A percentile compares a stretch with the other conserved stretches of the same genome.
phyloP scores from a whole-genome alignment of 2,113 vertebrate species.

The Antigone vipio region DNA sequence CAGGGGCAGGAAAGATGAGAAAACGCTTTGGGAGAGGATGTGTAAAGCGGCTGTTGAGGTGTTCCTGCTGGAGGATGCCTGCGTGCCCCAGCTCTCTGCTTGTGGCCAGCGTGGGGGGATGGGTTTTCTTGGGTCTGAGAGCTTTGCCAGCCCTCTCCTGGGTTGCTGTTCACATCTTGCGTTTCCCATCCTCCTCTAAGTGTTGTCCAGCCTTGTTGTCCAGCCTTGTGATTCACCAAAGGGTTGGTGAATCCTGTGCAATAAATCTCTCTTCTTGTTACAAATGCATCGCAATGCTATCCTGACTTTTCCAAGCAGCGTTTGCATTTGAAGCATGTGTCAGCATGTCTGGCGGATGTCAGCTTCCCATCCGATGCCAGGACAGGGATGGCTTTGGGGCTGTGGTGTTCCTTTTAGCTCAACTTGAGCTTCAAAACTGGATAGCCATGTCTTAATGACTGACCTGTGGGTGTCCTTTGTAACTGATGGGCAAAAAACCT shows the following conservation, averaged over 20 bases:
- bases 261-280: not conserved
- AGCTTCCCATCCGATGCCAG: not conserved
- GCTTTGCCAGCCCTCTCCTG: not conserved
- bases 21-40: not conserved
- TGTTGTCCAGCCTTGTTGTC: not conserved
- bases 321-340: not conserved
- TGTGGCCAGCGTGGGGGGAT: not conserved
- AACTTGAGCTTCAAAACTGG: not conserved
- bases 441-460: not conserved
- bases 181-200: not conserved
- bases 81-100: not conserved
- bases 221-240: not conserved
- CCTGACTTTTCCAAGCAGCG: fast-evolving
- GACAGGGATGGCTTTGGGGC: not conserved
- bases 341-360: not conserved
- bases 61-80: not conserved
- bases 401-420: not conserved
- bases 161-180: not conserved
- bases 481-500: not conserved
- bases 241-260: not conserved
- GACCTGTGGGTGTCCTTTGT: not conserved
- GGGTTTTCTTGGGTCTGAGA: not conserved
- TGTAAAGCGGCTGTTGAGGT: not conserved
- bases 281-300: fast-evolving
- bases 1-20: not conserved